Evolutionary conservation across 2,113 vertebrate species (phyloP).

Genomic region (Phainopepla nitens): DNA sequence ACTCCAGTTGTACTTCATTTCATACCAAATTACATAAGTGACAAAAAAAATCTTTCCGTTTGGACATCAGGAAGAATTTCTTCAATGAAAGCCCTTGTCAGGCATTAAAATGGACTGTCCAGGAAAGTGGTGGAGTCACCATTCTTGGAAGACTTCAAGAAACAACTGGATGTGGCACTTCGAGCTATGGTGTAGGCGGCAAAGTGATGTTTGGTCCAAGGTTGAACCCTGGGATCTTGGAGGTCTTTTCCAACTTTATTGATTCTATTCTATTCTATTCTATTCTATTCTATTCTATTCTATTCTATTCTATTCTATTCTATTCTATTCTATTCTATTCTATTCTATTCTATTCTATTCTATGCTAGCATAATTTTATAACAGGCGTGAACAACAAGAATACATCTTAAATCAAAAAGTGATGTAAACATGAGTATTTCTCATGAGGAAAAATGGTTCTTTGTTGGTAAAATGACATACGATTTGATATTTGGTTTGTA

Average conservation of each 20-base stretch:
- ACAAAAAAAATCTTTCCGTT: background rate
- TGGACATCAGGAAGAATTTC: background rate
- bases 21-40: background rate
- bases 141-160: background rate
- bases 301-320: background rate
- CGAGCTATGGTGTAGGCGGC: background rate
- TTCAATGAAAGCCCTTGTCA: fast-evolving
- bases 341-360: background rate
- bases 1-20: background rate
- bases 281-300: background rate
- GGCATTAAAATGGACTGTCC: background rate
- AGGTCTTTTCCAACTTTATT: background rate
- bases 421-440: background rate
- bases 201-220: fast-evolving
- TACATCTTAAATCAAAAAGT: background rate
- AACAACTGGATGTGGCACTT: background rate
- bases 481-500: background rate
- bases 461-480: background rate
- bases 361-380: background rate
- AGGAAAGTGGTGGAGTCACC: background rate
- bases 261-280: background rate
- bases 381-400: background rate
- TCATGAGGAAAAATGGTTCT: background rate
- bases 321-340: background rate
- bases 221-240: background rate